Conservation (phyloP, 2,888 invertebrate species). For the Carcina quercana region DNA sequence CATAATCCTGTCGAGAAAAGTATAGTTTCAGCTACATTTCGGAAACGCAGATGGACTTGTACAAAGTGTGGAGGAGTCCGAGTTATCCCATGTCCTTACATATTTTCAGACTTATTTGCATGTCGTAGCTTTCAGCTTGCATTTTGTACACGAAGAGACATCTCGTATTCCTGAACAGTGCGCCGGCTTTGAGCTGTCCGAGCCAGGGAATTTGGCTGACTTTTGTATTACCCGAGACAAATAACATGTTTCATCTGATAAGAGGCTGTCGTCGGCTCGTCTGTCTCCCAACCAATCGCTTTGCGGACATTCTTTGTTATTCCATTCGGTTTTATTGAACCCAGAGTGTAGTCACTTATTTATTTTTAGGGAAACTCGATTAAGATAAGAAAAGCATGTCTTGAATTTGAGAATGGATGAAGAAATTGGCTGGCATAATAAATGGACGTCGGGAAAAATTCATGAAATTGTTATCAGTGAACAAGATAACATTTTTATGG, state of each 20-base stretch:
- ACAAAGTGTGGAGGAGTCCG: too few relatives aligned
- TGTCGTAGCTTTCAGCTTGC: slow-evolving; percentile 28
- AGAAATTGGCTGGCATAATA: too few relatives aligned
- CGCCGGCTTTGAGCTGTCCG: slow-evolving; percentile 41
- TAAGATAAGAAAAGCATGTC: slow-evolving; percentile 12
- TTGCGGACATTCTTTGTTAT: slow-evolving; percentile 46
- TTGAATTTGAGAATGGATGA: too few relatives aligned
- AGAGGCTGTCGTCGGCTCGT: slow-evolving; percentile 61
- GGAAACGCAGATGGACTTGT: too few relatives aligned
- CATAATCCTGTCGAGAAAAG: too few relatives aligned
- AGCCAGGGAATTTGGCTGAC: slow-evolving; percentile 48
- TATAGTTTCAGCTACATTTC: too few relatives aligned
- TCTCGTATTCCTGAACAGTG: slow-evolving; percentile 42
- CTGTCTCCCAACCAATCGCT: slow-evolving; percentile 56
- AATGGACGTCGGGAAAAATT: too few relatives aligned
- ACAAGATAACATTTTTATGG: too few relatives aligned
- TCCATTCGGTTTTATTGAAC: slow-evolving; percentile 46
- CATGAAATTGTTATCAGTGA: too few relatives aligned
- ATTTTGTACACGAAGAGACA: slow-evolving; percentile 32
- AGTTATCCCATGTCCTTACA: slow-evolving; percentile 19
- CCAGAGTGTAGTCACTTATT: slow-evolving; percentile 22
- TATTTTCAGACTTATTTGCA: slow-evolving; percentile 28
- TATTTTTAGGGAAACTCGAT: slow-evolving; percentile 13
- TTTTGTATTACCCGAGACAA: slow-evolving; percentile 56
- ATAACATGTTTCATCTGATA: slow-evolving; percentile 66